Base-by-base conservation (phyloP, 2,888 invertebrate genomes). In the Ditula angustiorana region DNA sequence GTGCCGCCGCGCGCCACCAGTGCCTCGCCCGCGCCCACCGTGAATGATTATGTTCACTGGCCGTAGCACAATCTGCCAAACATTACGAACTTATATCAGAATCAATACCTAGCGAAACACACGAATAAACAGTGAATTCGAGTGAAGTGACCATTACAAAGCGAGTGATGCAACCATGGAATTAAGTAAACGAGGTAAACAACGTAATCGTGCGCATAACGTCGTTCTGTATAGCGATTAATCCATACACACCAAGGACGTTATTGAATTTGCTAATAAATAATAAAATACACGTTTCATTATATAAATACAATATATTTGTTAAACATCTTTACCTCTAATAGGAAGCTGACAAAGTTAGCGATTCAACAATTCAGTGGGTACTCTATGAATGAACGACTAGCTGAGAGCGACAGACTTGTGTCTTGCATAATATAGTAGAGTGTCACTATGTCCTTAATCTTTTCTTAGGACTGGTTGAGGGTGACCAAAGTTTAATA, bases 11-110 rank as follows among this genome's bases (percentile, higher is more conserved):
- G 68, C 71, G 62, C 69, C 56, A 62, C 71, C 76, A 88, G 86
- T 85, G 83, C 82, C 84, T 85, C 86, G 80, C 81, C 79, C 74
- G 88, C 86, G 85, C 85, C 81, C 79, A 83, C 77, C 73, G 75
- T 67, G 77, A 75, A 78, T 77, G 77, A 73, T 75, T 73, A 82
- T 79, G 82, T 80, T 79, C 76, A 68, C 71, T 65, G 68, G 68
- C 72, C 66, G 69, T 61, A 73, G 58, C 63, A 71, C 73, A 71
- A 74, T 73, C 73, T 67, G 64, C 74, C 72, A 59, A 71, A 71
- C 66, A 70, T 16, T 64, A 65, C 50, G 57, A 44, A 59, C 26
- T 57, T 26, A 44, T 58, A 16, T 24, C 41, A 26, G 26, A 35
- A 30, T 19, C 55, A 61, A 79, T 74, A 74, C 73, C 67, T 71